These are phyloP conservation scores for Brachypodius melanocephalos DNA, from an alignment of 2,113 vertebrate species.

Conservation along the genomic window DNA sequence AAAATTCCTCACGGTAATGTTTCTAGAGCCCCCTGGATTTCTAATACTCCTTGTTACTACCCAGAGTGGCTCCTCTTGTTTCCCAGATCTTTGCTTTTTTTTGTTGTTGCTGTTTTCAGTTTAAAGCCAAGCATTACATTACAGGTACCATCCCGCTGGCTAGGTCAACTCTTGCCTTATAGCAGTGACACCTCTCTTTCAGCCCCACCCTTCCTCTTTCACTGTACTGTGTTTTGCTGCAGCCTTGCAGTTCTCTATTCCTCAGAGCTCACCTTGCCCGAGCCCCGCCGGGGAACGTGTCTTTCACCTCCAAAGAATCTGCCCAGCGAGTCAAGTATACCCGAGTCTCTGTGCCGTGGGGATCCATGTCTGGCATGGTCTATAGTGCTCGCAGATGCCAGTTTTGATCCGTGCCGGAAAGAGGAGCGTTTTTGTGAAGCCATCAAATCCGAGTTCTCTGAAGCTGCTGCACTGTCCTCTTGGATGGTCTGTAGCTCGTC, in stretches of 20 bases:
- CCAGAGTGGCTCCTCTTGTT: background rate
- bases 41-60: background rate
- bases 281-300: conserved; percentile 87
- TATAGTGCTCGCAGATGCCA: conserved; percentile 91
- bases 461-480: conserved; percentile 86
- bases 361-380: conserved; percentile 86
- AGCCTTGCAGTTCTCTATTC: conserved; percentile 69
- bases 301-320: conserved; percentile 96
- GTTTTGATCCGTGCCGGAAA: conserved; percentile 80
- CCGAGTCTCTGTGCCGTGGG: conserved; percentile 88
- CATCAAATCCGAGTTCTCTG: conserved; percentile 84
- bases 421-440: conserved; percentile 86
- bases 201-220: conserved; percentile 46
- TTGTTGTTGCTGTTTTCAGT: background rate
- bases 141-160: background rate
- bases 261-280: conserved; percentile 92
- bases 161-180: conserved; percentile 63
- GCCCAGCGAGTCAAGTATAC: conserved; percentile 93
- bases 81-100: background rate
- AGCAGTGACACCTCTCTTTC: conserved; percentile 4
- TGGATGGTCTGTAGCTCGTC: conserved; percentile 98
- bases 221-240: background rate
- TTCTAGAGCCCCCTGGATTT: background rate
- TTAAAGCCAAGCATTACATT: background rate
- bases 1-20: background rate